Conservation (phyloP, 2,888 invertebrate species). For the Tenthredo livida region DNA sequence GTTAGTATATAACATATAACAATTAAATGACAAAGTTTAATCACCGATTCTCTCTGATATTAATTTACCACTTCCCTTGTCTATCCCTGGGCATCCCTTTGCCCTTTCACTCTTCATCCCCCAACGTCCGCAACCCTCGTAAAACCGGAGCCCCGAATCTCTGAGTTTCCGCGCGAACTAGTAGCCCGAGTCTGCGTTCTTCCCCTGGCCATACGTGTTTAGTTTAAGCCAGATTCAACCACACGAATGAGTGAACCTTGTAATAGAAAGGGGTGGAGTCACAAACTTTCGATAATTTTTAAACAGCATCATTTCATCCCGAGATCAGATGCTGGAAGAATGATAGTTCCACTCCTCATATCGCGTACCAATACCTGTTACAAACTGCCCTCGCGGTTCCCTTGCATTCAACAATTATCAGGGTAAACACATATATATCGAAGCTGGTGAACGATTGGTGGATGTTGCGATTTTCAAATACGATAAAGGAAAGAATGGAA, state of each 20-base stretch:
- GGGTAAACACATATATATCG: background rate
- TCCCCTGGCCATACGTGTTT: background rate
- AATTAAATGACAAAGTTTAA: background rate
- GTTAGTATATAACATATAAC: background rate
- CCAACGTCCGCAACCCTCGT: background rate
- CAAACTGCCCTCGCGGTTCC: background rate
- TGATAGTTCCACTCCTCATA: background rate
- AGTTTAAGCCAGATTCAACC: slow-evolving; percentile 4
- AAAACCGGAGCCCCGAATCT: slow-evolving; percentile 4
- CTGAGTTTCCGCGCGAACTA: slow-evolving; percentile 35
- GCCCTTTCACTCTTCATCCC: background rate
- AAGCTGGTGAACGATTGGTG: background rate
- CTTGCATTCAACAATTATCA: background rate
- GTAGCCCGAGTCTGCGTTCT: slow-evolving; percentile 1
- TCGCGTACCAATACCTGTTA: background rate
- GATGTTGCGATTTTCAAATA: background rate
- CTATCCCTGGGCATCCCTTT: slow-evolving; percentile 11
- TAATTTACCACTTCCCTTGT: background rate
- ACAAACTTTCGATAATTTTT: slow-evolving; percentile 10
- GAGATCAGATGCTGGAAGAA: background rate
- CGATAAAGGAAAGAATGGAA: background rate
- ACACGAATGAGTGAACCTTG: background rate
- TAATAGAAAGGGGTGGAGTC: background rate
- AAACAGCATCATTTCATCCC: background rate
- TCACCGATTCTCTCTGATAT: background rate